Evolutionary conservation across 2,888 invertebrate genomes (phyloP).

Genomic region (Lagria hirta): DNA sequence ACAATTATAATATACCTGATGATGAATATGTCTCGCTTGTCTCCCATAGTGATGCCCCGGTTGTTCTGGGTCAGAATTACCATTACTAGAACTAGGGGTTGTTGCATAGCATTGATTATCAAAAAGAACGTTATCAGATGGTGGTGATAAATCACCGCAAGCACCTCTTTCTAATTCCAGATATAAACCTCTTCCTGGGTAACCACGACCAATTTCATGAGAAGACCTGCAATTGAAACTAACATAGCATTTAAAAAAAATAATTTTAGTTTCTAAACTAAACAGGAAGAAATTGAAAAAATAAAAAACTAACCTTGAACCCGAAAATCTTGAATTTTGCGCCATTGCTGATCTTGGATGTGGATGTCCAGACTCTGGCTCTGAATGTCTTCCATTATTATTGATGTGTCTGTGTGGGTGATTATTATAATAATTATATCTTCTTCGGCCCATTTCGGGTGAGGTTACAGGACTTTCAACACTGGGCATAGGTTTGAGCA

Average conservation of each 20-base stretch:
- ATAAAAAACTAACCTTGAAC: constrained; percentile 57
- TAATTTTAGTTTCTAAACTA: constrained; percentile 2
- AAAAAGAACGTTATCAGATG: constrained; percentile 91
- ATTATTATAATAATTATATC: constrained; percentile 70
- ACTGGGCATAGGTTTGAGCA: constrained; percentile 93
- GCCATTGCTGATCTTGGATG: constrained; percentile 61
- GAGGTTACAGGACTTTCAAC: constrained; percentile 88
- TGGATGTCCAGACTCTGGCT: constrained; percentile 57
- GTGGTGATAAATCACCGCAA: constrained; percentile 72
- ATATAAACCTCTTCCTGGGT: constrained; percentile 73
- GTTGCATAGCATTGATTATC: constrained; percentile 96
- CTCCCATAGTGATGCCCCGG: constrained; percentile 64
- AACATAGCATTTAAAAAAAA: too few relatives aligned
- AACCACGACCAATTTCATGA: constrained; percentile 72
- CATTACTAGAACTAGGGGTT: constrained; percentile 90
- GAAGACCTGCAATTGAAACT: constrained; percentile 60
- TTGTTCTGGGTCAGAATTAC: constrained; percentile 85
- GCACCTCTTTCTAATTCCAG: constrained; percentile 73
- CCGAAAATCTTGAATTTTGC: constrained; percentile 67
- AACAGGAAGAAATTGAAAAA: constrained; percentile 4
- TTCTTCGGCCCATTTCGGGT: constrained; percentile 83
- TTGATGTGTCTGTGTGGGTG: constrained; percentile 66
- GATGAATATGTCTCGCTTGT: constrained; percentile 64
- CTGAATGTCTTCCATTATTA: constrained; percentile 55
- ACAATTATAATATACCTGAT: constrained; percentile 55